Base-by-base conservation (phyloP, 2,797 vertebrate genomes). In the Mormyrus hasselquistii region DNA sequence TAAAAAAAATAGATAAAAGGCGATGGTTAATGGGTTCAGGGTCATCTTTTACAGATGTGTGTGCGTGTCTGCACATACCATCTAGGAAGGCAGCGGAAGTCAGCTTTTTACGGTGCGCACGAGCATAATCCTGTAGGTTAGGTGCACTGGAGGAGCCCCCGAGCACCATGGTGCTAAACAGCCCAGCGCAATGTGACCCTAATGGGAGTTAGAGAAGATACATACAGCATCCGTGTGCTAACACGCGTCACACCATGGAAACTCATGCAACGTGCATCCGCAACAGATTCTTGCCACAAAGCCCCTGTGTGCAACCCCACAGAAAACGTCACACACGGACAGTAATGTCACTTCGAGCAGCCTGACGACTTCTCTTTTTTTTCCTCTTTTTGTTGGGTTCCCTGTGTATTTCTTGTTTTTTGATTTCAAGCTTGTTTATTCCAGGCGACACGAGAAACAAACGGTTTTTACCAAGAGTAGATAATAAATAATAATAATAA, bases 121-220 rank as follows among this genome's bases (percentile, higher is more conserved):
- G 97, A 96, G 97, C 97, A 97, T 98, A 98, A 96, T 98, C 97
- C 95, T 98, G 97, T 94, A 98, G 97, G 96, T 98, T 98, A 97
- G 97, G 97, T 94, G 97, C 97, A 91, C 97, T 98, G 95, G 97
- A 98, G 95, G 97, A 98, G 94, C 95, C 96, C 94, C 97, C 97
- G 94, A 98, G 97, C 95, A 98, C 97, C 92, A 97, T 96, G 95
- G 96, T 96, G 96, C 97, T 97, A 97, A 98, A 97, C 96, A 98
- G 96, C 95, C 97, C 95, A 95, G 96, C 96, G 95, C 97, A 97
- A 95, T 97, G 97, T 96, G 97, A 97, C 95, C 97, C 97, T 98
- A 96, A 97, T 97, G 96, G 95, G 95, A 97, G 97, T 97, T 95
- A 97, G 96, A 98, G 95, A 97, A 97, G 95, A 97, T 95, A 97